Evolutionary conservation across 2,113 vertebrate genomes (phyloP), one percentile per base, ranked within the genome.

Genomic region (Leucopternis melanops): DNA sequence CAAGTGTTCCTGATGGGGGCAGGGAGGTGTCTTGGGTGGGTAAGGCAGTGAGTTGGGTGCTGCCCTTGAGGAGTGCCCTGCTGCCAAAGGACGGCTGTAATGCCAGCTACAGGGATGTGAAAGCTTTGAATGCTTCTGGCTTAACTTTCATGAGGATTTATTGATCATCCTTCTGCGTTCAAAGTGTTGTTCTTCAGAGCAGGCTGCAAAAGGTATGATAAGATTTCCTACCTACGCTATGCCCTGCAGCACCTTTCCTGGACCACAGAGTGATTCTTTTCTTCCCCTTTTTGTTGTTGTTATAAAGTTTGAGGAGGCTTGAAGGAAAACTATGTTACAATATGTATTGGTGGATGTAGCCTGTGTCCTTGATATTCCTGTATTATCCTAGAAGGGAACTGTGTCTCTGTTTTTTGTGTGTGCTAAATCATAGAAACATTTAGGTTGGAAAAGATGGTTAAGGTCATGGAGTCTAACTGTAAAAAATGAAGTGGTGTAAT

Each of bases 1-100:
- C 16, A n/a, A 2, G n/a, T 26, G 44, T 10, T 3, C 6, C 6
- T 59, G 8, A 6, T 4, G 2, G 11, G 9, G 20, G 57, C 0
- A 6, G 36, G 6, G 27, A 15, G 32, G 22, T 70, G 40, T 1
- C 4, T 32, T 49, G 15, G 8, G 47, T 1, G 2, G 47, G 12
- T 8, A 3, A 2, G 36, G 49, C 1, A 5, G 49, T 1, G 1
- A 45, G 29, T 16, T 52, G 50, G 50, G 50, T 26, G 25, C 11
- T 57, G 13, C 11, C 26, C 40, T 49, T 13, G 5, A 20, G 45
- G 47, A 22, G 23, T 4, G 2, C 10, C 8, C 47, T 65, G 65
- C n/a, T 58, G 6, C 23, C 3, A 11, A n/a, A 58, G 38, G 54
- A 16, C 5, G n/a, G 20, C 3, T 42, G 20, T 40, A 42, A n/a